These are phyloP conservation scores for Orchesella cincta DNA, from an alignment of 1,140 invertebrate species.

Conservation along the genomic window DNA sequence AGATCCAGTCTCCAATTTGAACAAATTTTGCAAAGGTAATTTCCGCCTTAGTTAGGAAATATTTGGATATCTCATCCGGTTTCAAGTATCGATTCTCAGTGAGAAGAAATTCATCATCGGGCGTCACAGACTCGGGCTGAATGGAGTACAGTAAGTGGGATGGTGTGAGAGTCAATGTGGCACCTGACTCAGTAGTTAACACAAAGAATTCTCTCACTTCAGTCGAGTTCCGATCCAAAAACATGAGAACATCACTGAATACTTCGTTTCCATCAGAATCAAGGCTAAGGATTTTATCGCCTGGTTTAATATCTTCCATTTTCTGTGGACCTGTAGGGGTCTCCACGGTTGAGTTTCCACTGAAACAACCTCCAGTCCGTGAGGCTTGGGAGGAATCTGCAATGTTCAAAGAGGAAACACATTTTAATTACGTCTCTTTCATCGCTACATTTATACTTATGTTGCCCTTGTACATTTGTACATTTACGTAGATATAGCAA, in stretches of 20 bases:
- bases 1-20: slow-evolving; percentile 59
- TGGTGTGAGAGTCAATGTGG: slow-evolving; percentile 75
- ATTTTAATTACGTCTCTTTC: slow-evolving; percentile 22
- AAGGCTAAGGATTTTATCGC: slow-evolving; percentile 79
- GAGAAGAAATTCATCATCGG: slow-evolving; percentile 6
- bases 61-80: not conserved
- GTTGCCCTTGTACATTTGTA: too few relatives aligned
- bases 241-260: slow-evolving; percentile 84
- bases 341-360: slow-evolving; percentile 64
- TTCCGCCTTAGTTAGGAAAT: slow-evolving; percentile 48
- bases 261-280: slow-evolving; percentile 66
- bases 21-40: slow-evolving; percentile 66
- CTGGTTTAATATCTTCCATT: slow-evolving; percentile 69
- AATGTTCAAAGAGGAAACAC: slow-evolving; percentile 57
- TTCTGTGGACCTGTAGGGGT: slow-evolving; percentile 59
- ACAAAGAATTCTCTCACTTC: slow-evolving; percentile 70
- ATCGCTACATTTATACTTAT: too few relatives aligned
- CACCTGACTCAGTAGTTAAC: slow-evolving; percentile 70
- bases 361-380: slow-evolving; percentile 80
- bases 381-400: slow-evolving; percentile 86
- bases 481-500: too few relatives aligned
- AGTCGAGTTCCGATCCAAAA: slow-evolving; percentile 76
- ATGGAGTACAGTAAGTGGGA: slow-evolving; percentile 73
- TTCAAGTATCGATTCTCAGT: not conserved
- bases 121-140: slow-evolving; percentile 4